Percentiles rank a stretch among this genome's conserved stretches.
phyloP scores from a whole-genome alignment of 2,888 invertebrate species.

The Rambutsinella grinnellia region DNA sequence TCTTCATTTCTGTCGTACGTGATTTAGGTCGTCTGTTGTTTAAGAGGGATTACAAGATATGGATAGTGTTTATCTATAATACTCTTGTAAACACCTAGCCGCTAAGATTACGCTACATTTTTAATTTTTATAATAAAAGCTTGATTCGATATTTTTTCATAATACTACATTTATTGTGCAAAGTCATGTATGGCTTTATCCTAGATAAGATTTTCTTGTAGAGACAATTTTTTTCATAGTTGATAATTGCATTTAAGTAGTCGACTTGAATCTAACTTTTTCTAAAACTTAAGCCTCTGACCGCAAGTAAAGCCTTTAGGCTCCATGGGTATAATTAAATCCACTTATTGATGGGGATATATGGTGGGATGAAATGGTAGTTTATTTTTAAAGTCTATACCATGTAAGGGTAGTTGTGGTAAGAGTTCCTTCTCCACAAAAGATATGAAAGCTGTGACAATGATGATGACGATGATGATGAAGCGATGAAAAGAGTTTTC shows the following conservation, averaged over 20 bases:
- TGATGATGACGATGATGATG: constrained; percentile 11
- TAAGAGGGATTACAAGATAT: not conserved
- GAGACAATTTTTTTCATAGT: not conserved
- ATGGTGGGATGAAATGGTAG: constrained; percentile 2
- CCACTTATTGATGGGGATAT: not conserved
- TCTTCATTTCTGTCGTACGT: constrained; percentile 44
- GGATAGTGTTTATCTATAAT: not conserved
- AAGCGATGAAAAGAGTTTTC: constrained; percentile 16
- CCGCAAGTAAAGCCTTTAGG: not conserved
- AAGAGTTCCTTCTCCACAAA: constrained; percentile 17
- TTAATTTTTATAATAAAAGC: not conserved
- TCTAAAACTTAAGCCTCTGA: not conserved
- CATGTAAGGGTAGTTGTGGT: constrained; percentile 24
- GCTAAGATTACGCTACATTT: not conserved
- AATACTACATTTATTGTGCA: not conserved
- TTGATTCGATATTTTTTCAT: not conserved
- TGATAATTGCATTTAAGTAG: not conserved
- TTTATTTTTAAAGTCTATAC: not conserved
- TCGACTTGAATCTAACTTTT: not conserved
- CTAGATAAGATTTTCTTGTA: not conserved
- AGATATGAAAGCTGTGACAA: constrained; percentile 22
- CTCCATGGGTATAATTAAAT: not conserved
- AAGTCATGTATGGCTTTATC: not conserved
- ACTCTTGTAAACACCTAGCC: not conserved
- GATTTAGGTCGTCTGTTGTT: constrained; percentile 49